Evolutionary conservation across 2,113 vertebrate species (phyloP), one percentile per base, ranked within the genome.

Genomic region (Alosa alosa): DNA sequence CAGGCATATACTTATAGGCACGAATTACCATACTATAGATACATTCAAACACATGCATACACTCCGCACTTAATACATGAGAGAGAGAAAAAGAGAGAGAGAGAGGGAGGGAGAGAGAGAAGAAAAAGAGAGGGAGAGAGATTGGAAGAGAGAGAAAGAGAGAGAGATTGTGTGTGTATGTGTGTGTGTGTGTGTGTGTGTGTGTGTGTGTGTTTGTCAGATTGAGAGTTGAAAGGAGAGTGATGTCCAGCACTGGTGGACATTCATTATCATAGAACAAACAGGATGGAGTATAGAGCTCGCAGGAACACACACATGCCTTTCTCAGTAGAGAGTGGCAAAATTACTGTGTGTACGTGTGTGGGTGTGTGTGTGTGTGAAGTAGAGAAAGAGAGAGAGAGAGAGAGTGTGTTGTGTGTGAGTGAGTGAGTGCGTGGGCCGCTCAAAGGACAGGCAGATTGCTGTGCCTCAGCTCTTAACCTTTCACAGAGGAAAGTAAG

Each of bases 381-480:
- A 31, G 31, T 31, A 31, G 31, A 31, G 31, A 31, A 31, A 31
- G 31, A 31, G 31, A 31, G 31, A 31, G 31, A 31, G 31, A 31
- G 31, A 31, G 31, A 31, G 31, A 31, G 31, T 68, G 60, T 68
- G 60, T 68, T 68, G n/a, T 68, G 60, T 68, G 60, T 68, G 60
- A 0, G 60, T 7, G 83, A 44, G 83, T 60, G 46, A 41, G 83
- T 75, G 84, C 84, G 68, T 82, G 85, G 72, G 82, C 3, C 25
- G 20, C 81, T n/a, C 44, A 78, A 45, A 86, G 83, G 81, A 86
- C 82, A 84, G 57, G 57, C 84, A 86, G 84, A 86, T 86, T 68
- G 50, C 84, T 41, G 82, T 50, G 87, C 83, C 87, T 88, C 81
- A 83, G 60, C 75, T 82, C 47, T 86, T 84, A 86, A 86, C 85